A percentile compares a stretch with the other conserved stretches of the same genome.
phyloP scores from a whole-genome alignment of 2,888 invertebrate species.

The Meiosimyza decipiens region DNA sequence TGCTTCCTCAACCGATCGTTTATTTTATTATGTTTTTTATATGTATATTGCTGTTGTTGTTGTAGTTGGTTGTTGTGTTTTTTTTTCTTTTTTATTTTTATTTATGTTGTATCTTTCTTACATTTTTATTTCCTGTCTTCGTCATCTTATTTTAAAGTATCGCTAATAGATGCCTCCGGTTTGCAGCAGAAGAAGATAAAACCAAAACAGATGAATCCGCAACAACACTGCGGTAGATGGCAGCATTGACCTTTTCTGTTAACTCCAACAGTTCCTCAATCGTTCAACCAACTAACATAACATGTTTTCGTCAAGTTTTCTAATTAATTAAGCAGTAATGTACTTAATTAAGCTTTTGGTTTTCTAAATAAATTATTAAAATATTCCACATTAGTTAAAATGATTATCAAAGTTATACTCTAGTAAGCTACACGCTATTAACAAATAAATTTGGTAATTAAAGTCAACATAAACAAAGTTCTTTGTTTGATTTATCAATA shows the following conservation, averaged over 20 bases:
- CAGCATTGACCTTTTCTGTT: constrained; percentile 13
- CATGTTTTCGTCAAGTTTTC: too few relatives aligned
- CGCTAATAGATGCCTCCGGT: not conserved
- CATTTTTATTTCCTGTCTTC: not conserved
- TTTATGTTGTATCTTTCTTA: not conserved
- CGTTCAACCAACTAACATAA: too few relatives aligned
- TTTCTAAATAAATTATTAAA: too few relatives aligned
- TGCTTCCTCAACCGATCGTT: constrained; percentile 2
- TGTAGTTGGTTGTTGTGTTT: too few relatives aligned
- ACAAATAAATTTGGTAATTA: too few relatives aligned
- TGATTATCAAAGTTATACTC: too few relatives aligned
- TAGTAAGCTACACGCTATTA: too few relatives aligned
- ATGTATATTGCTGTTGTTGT: not conserved
- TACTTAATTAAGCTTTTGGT: too few relatives aligned
- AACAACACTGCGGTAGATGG: not conserved
- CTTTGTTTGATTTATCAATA: too few relatives aligned
- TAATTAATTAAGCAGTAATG: too few relatives aligned
- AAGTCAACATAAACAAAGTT: too few relatives aligned
- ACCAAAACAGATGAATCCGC: not conserved
- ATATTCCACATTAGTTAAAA: too few relatives aligned
- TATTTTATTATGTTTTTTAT: not conserved
- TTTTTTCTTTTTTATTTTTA: not conserved
- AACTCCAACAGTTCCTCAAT: not conserved
- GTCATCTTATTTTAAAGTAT: not conserved
- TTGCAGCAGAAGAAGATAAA: not conserved